Base-by-base conservation (phyloP, 1,140 invertebrate species). In the Limonius californicus region DNA sequence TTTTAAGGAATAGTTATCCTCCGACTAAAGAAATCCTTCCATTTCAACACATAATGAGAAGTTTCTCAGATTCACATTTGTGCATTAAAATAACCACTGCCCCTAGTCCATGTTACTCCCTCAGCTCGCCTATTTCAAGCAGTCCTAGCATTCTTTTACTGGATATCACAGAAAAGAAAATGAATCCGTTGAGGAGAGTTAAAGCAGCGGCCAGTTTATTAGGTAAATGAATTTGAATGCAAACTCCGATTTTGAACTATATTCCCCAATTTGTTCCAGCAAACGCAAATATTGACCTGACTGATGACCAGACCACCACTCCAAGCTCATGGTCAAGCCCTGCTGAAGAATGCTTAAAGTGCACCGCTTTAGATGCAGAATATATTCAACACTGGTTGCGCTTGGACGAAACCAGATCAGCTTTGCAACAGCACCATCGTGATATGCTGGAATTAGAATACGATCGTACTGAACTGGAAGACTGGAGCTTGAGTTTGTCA, bases 301-400 rank as follows among this genome's bases (percentile, higher is more conserved):
- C 55, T 60, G 69, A 70, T 19, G 68, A 72, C 15, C 70, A 71
- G 62, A 62, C 67, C 23, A 62, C 68, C 27, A 80, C 82, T 54
- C 78, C 80, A 64, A 75, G 79, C 0, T 83, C 82, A 0, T 84
- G 82, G 82, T 78, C 77, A n/a, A 83, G 81, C 62, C 79, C 77
- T 18, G 71, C 77, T 11, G 82, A 84, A 66, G 81, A 82, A 55
- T 72, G 78, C 62, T 76, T 79, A 27, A 85, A 84, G 57, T 84
- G 82, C 21, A 83, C 85, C 3, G 84, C 84, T 50, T 89, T 85
- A 78, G 87, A 90, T 68, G 81, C 85, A 2, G 87, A 89, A 71
- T 89, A 88, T 65, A 85, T 89, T 23, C 87, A 89, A 72, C 86
- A 88, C 65, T 89, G 88, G 88, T 74, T 89, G 23, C 80, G 85